Evolutionary conservation across 64 coral and sea anemone genomes (phyloP).

Genomic region (Porites lutea): DNA sequence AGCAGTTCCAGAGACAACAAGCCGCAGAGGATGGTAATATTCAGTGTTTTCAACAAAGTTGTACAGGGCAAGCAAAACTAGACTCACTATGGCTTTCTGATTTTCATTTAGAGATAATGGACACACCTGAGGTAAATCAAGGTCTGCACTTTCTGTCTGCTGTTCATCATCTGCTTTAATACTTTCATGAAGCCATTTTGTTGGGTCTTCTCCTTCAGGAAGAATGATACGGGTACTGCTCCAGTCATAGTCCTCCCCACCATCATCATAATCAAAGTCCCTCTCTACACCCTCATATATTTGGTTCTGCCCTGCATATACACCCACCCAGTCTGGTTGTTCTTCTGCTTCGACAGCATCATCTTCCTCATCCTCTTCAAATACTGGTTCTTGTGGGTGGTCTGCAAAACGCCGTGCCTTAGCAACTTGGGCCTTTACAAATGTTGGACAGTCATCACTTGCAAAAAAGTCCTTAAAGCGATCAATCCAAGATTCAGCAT

Average conservation of each 20-base stretch:
- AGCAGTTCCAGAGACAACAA: slow-evolving; percentile 40
- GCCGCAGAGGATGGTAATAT: slow-evolving; percentile 23
- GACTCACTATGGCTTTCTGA: slow-evolving; percentile 21
- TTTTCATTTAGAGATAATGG: slow-evolving; percentile 36
- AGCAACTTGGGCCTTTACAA: not conserved
- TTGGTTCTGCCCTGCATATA: slow-evolving; percentile 39
- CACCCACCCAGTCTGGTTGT: not conserved
- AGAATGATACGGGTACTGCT: slow-evolving; percentile 8
- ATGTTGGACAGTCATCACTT: not conserved
- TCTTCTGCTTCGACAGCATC: not conserved
- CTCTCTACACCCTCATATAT: not conserved
- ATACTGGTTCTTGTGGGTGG: not conserved
- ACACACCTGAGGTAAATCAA: not conserved
- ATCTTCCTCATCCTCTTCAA: slow-evolving; percentile 12
- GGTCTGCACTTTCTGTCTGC: not conserved
- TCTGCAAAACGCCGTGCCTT: not conserved
- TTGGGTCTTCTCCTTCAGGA: not conserved
- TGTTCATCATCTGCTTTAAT: not conserved
- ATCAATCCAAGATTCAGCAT: not conserved
- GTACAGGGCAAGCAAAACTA: slow-evolving; percentile 23
- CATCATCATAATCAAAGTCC: slow-evolving; percentile 23
- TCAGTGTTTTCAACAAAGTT: slow-evolving; percentile 17
- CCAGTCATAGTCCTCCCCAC: slow-evolving; percentile 19
- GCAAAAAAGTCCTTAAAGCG: not conserved
- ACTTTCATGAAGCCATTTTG: slow-evolving; percentile 9